A percentile compares a stretch with the other conserved stretches of the same genome.
Conservation (phyloP, 2,113 vertebrate genomes). For the Carettochelys insculpta region DNA sequence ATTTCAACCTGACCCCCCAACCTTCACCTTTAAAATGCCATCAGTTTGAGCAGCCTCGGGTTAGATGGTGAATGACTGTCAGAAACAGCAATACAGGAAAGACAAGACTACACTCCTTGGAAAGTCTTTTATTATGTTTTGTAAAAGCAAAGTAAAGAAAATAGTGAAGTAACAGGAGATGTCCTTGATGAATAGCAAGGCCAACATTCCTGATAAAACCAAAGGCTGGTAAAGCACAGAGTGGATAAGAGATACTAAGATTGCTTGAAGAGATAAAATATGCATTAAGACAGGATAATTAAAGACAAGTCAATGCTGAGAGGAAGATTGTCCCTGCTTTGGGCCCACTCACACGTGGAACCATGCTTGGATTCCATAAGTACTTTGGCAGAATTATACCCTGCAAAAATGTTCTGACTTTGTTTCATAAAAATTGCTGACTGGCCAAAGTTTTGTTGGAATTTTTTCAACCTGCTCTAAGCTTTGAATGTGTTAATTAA, state of each 20-base stretch:
- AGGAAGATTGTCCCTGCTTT: neutral
- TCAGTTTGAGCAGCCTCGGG: neutral
- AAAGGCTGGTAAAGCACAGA: conserved; percentile 3
- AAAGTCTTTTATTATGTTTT: conserved; percentile 62
- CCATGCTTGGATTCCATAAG: neutral
- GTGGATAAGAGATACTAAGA: conserved; percentile 40
- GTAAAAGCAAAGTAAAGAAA: conserved; percentile 48
- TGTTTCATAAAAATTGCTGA: neutral
- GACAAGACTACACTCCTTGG: neutral
- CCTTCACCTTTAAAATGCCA: neutral
- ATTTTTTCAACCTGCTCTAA: neutral
- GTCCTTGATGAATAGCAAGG: conserved; percentile 55
- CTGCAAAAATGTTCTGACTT: neutral
- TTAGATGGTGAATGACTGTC: neutral
- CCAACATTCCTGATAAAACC: conserved; percentile 61
- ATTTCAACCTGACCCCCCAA: neutral
- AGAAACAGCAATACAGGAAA: neutral
- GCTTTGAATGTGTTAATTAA: neutral
- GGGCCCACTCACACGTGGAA: neutral
- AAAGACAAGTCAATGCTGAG: neutral
- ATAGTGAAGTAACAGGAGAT: conserved; percentile 46
- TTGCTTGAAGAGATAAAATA: neutral
- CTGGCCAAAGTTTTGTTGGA: neutral
- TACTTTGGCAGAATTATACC: neutral
- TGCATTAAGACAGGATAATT: conserved; percentile 22